A percentile compares a stretch with the other conserved stretches of the same genome.
Evolutionary conservation across 2,113 vertebrate genomes (phyloP).

Genomic region (Acrocephalus arundinaceus): DNA sequence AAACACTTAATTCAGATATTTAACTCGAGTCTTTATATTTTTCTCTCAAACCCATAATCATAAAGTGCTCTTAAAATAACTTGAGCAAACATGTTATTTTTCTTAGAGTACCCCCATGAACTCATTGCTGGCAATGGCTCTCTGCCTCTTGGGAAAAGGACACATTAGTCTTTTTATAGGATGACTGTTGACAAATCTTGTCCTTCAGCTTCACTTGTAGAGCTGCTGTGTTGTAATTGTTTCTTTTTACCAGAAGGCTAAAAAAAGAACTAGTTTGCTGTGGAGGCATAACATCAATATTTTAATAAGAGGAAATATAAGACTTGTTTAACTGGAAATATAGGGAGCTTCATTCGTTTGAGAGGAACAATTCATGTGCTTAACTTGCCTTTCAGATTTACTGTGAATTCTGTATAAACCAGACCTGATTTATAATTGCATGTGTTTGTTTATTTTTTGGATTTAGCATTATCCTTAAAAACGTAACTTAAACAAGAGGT

Average conservation of each 20-base stretch:
- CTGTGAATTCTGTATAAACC: not conserved
- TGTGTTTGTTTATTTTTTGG: not conserved
- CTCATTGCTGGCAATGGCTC: not conserved
- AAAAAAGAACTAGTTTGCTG: not conserved
- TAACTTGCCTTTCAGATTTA: not conserved
- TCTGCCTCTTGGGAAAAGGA: not conserved
- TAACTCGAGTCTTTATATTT: not conserved
- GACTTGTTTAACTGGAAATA: not conserved
- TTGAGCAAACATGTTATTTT: not conserved
- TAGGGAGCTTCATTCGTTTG: not conserved
- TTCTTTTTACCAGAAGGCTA: not conserved
- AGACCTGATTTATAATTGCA: not conserved
- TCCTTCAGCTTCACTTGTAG: not conserved
- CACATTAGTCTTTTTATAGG: not conserved
- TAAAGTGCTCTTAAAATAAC: constrained; percentile 8
- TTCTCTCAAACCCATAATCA: not conserved
- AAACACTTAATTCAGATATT: constrained; percentile 3
- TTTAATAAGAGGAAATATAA: not conserved
- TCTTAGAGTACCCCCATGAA: not conserved
- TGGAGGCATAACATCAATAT: not conserved
- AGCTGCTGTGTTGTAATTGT: not conserved
- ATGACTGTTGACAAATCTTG: not conserved
- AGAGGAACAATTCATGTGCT: not conserved
- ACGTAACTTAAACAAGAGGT: not conserved
- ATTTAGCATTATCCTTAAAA: not conserved